Conservation (phyloP, 2,797 vertebrate species). For the Hydrolagus colliei region DNA sequence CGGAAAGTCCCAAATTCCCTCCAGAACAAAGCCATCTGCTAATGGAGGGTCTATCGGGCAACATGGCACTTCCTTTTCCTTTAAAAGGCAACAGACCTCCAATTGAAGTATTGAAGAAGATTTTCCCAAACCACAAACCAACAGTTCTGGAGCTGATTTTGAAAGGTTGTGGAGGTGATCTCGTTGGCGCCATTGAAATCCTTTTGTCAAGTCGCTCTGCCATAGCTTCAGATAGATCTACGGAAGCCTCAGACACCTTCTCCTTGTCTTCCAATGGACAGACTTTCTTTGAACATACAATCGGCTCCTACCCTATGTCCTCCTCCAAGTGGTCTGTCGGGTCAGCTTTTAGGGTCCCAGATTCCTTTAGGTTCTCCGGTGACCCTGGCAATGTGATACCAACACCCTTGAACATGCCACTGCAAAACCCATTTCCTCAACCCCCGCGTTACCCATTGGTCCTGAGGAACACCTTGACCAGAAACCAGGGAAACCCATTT, state of each 20-base stretch:
- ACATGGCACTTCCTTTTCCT: constrained; percentile 80
- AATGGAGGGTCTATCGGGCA: constrained; percentile 81
- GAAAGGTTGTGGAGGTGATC: constrained; percentile 84
- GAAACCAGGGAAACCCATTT: constrained; percentile 78
- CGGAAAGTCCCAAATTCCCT: constrained; percentile 69
- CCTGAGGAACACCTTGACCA: constrained; percentile 83
- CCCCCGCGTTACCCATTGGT: constrained; percentile 85
- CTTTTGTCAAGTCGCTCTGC: constrained; percentile 82
- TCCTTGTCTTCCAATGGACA: constrained; percentile 76
- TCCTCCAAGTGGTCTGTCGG: constrained; percentile 94
- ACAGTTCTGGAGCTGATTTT: constrained; percentile 87
- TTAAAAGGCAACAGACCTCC: constrained; percentile 84
- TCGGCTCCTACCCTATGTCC: constrained; percentile 80
- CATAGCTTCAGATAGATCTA: constrained; percentile 53
- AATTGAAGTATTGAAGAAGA: constrained; percentile 87
- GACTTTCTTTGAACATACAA: constrained; percentile 72
- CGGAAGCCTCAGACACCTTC: constrained; percentile 61
- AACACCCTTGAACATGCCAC: constrained; percentile 68
- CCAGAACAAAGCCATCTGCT: constrained; percentile 71
- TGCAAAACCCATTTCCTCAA: constrained; percentile 87
- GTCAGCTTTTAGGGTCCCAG: constrained; percentile 89
- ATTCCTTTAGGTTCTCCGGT: constrained; percentile 77
- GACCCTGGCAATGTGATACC: constrained; percentile 68
- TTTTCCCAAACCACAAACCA: constrained; percentile 90
- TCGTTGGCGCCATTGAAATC: constrained; percentile 90